Evolutionary conservation across 1,140 invertebrate genomes (phyloP).

Genomic region (Drosophila sechellia): DNA sequence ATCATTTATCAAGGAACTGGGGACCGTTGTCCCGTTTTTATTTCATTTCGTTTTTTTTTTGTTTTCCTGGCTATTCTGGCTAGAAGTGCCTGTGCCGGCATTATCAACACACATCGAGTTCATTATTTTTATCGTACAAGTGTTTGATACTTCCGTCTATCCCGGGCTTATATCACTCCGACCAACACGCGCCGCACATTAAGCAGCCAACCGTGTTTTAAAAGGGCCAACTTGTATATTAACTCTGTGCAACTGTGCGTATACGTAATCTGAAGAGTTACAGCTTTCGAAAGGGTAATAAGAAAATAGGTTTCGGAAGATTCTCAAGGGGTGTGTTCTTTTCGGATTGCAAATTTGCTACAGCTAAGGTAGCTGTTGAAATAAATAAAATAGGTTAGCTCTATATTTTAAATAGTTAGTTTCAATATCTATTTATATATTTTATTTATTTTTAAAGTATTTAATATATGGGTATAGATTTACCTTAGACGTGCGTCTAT

Average conservation of each 20-base stretch:
- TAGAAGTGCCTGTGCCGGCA: slow-evolving; percentile 53
- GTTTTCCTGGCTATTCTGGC: slow-evolving; percentile 28
- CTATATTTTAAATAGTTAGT: no score
- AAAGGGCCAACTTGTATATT: slow-evolving; percentile 49
- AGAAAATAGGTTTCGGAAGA: slow-evolving; percentile 1
- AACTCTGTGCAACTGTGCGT: slow-evolving; percentile 62
- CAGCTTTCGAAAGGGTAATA: slow-evolving; percentile 18
- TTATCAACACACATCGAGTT: slow-evolving; percentile 73
- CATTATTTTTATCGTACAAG: slow-evolving; percentile 66
- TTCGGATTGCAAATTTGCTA: neutral
- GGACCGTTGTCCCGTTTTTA: slow-evolving; percentile 44
- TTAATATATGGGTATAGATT: neutral
- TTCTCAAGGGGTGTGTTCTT: neutral
- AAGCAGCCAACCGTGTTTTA: slow-evolving; percentile 58
- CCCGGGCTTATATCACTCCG: slow-evolving; percentile 19
- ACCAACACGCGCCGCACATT: slow-evolving; percentile 71
- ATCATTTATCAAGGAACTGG: slow-evolving; percentile 73
- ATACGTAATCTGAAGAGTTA: slow-evolving; percentile 56
- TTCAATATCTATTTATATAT: no score
- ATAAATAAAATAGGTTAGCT: no score
- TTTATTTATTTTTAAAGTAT: no score
- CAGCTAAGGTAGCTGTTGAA: no score
- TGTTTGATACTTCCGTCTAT: slow-evolving; percentile 34
- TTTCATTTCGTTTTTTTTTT: slow-evolving; percentile 23
- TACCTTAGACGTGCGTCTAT: neutral